These are phyloP conservation scores for Myripristis murdjan DNA, from an alignment of 2,797 vertebrate genomes.

Conservation along the genomic window DNA sequence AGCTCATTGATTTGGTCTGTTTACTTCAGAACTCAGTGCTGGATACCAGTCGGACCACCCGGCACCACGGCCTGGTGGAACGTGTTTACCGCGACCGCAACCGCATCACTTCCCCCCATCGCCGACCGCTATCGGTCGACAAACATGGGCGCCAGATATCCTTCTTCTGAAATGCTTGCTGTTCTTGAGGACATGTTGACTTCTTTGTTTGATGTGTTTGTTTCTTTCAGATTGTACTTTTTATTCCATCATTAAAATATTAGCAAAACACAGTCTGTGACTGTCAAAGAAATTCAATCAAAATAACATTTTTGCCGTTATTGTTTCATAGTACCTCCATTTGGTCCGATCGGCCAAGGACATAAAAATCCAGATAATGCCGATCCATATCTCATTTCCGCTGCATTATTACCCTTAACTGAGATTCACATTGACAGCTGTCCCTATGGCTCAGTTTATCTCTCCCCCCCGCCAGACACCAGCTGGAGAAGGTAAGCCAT, in stretches of 20 bases:
- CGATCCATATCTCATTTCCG: constrained; percentile 42
- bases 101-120: constrained; percentile 96
- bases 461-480: constrained; percentile 96
- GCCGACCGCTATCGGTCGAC: constrained; percentile 95
- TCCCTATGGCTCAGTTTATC: constrained; percentile 96
- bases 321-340: constrained; percentile 33
- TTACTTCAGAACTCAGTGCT: constrained; percentile 93
- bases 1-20: constrained; percentile 79
- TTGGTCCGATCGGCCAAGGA: constrained; percentile 16
- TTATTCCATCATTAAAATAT: constrained; percentile 12
- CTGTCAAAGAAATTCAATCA: constrained; percentile 39
- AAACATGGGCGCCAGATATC: constrained; percentile 99
- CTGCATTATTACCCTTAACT: constrained; percentile 87
- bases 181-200: not conserved
- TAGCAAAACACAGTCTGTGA: constrained; percentile 11
- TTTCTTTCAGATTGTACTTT: not conserved
- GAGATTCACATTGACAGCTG: constrained; percentile 95
- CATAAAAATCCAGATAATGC: constrained; percentile 38
- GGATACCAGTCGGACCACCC: constrained; percentile 96
- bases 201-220: not conserved
- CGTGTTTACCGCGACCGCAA: constrained; percentile 96
- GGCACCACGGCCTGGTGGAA: constrained; percentile 97
- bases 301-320: constrained; percentile 27
- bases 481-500: constrained; percentile 97
- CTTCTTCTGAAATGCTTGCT: constrained; percentile 77